Percentiles rank a stretch among this genome's conserved stretches.
phyloP scores from a whole-genome alignment of 2,113 vertebrate species.

The Nycticebus coucang region DNA sequence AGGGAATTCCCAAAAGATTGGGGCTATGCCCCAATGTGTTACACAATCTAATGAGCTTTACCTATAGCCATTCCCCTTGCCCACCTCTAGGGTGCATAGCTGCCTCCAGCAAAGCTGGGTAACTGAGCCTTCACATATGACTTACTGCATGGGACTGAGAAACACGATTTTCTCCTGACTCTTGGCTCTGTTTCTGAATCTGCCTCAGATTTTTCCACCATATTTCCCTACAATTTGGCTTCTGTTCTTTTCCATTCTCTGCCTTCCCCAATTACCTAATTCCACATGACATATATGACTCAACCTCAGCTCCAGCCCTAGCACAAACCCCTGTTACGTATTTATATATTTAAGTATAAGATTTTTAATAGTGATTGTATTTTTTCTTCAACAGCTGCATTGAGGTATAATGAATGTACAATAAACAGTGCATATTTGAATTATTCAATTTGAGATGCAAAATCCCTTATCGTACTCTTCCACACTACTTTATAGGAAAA shows the following conservation, averaged over 20 bases:
- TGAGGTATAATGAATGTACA: neutral
- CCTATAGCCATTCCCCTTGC: neutral
- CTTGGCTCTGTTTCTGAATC: neutral
- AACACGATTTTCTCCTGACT: neutral
- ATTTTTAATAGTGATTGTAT: neutral
- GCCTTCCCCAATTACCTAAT: neutral
- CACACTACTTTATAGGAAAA: neutral
- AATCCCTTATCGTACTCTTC: neutral
- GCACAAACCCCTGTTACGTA: neutral
- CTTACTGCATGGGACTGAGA: neutral
- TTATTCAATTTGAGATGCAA: neutral
- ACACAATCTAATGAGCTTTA: neutral
- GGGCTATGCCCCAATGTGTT: neutral
- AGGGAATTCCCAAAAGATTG: neutral
- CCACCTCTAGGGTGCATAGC: rapidly evolving
- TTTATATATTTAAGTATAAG: neutral
- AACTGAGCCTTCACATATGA: neutral
- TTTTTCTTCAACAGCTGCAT: neutral
- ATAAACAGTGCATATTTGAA: neutral
- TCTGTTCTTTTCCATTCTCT: conserved; percentile 47
- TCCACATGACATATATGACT: neutral
- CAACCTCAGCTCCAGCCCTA: neutral
- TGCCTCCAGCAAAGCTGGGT: neutral
- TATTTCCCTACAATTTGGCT: conserved; percentile 4
- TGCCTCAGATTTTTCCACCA: neutral